Conservation (phyloP, 2,113 vertebrate species). For the Nestor notabilis region DNA sequence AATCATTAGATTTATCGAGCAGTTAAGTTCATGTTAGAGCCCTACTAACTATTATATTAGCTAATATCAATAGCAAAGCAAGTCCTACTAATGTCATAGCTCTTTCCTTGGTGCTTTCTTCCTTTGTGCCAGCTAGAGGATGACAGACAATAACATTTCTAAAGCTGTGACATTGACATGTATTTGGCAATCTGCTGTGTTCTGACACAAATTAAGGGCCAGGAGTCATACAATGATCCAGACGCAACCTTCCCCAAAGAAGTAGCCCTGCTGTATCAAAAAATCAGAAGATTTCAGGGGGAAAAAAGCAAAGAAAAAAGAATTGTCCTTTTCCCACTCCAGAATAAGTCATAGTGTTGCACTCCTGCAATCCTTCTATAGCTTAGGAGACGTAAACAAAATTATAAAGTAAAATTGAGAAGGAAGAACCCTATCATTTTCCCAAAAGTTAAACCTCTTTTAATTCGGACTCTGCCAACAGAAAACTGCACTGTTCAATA, state of each 20-base stretch:
- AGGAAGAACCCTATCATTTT: background rate
- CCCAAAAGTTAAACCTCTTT: background rate
- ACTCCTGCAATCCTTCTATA: background rate
- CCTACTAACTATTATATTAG: background rate
- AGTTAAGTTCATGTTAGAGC: background rate
- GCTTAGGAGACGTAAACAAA: background rate
- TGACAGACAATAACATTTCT: background rate
- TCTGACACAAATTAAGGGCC: background rate
- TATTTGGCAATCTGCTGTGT: background rate
- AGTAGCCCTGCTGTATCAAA: background rate
- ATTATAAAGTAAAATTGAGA: background rate
- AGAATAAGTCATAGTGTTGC: background rate
- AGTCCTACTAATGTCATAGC: background rate
- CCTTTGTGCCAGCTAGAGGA: background rate
- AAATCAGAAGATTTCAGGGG: background rate
- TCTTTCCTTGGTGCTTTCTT: background rate
- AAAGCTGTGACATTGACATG: background rate
- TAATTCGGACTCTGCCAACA: background rate
- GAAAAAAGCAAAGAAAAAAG: background rate
- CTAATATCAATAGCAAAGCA: background rate
- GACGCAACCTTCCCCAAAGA: background rate
- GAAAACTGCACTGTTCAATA: background rate
- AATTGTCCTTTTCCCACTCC: background rate
- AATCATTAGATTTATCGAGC: background rate
- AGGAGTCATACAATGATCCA: background rate